Percentiles rank a stretch among this genome's conserved stretches.
Conservation (phyloP, 2,113 vertebrate genomes). For the Psettodes erumei region DNA sequence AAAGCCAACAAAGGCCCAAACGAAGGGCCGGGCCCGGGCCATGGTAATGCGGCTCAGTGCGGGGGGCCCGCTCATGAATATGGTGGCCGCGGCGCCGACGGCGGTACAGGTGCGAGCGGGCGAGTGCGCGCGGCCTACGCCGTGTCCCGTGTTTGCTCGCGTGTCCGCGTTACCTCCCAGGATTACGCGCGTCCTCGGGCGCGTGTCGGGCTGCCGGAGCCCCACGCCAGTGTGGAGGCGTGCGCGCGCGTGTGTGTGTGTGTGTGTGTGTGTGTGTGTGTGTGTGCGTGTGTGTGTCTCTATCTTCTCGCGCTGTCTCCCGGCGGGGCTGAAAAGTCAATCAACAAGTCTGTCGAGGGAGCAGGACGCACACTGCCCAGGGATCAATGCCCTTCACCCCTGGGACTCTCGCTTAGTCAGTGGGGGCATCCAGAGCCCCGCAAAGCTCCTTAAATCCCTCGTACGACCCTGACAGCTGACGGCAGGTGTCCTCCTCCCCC, state of each 20-base stretch:
- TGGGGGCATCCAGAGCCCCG: conserved; percentile 50
- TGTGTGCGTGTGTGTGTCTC: conserved; percentile 66
- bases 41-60: conserved; percentile 65
- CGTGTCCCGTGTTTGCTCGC: conserved; percentile 33
- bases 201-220: no score
- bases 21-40: conserved; percentile 69
- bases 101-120: conserved; percentile 24
- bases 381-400: conserved; percentile 75
- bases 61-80: conserved; percentile 75
- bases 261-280: no score
- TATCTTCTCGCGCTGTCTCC: conserved; percentile 56
- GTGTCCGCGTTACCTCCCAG: conserved; percentile 11
- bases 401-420: conserved; percentile 60
- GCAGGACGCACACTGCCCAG: conserved; percentile 54
- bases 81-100: conserved; percentile 61
- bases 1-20: conserved; percentile 80
- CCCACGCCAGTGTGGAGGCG: no score
- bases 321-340: conserved; percentile 74
- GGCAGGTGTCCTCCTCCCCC: conserved; percentile 39
- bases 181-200: conserved; percentile 25
- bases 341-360: conserved; percentile 77
- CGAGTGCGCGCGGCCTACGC: conserved; percentile 33
- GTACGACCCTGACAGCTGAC: conserved; percentile 69
- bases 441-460: conserved; percentile 75
- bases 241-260: no score